phyloP scores from a whole-genome alignment of 2,888 invertebrate species.

The Ormyrus pomaceus region DNA sequence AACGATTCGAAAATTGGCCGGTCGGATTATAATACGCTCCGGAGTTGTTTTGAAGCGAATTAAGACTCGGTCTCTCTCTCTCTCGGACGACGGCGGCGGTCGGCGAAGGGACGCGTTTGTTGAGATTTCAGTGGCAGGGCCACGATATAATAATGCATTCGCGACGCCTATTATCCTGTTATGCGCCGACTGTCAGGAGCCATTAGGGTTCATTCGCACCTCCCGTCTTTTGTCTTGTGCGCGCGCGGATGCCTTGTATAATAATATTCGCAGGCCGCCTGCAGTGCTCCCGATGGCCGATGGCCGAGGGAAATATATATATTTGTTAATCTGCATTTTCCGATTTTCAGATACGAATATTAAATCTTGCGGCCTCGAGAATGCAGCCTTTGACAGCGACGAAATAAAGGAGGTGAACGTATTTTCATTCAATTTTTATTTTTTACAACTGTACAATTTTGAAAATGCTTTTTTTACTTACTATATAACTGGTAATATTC shows the following conservation, averaged over 20 bases:
- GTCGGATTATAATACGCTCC: not conserved
- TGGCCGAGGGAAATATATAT: too few species aligned
- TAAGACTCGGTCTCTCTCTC: not conserved
- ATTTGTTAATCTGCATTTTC: too few species aligned
- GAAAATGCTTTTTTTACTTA: not conserved
- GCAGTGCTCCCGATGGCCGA: too few species aligned
- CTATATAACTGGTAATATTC: too few species aligned
- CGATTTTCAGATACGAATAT: slow-evolving; percentile 14
- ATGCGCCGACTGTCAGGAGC: slow-evolving; percentile 58
- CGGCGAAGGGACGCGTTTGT: not conserved
- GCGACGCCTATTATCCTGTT: slow-evolving; percentile 66
- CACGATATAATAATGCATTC: slow-evolving; percentile 56
- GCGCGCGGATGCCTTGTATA: not conserved
- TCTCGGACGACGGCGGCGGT: too few species aligned
- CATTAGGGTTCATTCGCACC: slow-evolving; percentile 65
- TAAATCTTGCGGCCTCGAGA: slow-evolving; percentile 22
- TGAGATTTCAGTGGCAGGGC: slow-evolving; percentile 30
- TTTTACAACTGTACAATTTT: not conserved
- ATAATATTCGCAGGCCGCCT: slow-evolving; percentile 26
- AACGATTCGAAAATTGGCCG: not conserved
- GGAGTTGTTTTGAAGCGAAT: too few species aligned
- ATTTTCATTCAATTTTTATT: not conserved
- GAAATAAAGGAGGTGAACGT: not conserved
- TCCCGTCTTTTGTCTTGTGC: slow-evolving; percentile 39
- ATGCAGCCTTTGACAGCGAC: slow-evolving; percentile 16